Evolutionary conservation across 2,113 vertebrate genomes (phyloP).

Genomic region (Setophaga kirtlandii): DNA sequence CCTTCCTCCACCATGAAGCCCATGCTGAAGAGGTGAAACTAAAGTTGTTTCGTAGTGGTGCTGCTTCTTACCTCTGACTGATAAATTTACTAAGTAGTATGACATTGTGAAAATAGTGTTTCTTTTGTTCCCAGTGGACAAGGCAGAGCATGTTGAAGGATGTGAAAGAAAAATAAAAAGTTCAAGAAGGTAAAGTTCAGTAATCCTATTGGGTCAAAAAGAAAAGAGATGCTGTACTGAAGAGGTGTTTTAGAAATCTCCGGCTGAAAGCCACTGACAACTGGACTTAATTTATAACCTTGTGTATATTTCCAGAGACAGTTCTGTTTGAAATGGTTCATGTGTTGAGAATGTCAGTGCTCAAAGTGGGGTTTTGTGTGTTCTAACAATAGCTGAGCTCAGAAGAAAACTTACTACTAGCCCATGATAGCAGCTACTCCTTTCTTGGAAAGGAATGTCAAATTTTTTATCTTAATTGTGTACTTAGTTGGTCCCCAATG

Average conservation of each 20-base stretch:
- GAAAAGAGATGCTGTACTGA: neutral
- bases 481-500: neutral
- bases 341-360: neutral
- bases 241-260: neutral
- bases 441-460: neutral
- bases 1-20: neutral
- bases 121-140: neutral
- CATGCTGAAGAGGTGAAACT: neutral
- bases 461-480: neutral
- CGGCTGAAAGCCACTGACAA: neutral
- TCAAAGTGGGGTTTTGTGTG: neutral
- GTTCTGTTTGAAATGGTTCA: neutral
- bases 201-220: neutral
- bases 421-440: neutral
- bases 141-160: neutral
- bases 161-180: conserved; percentile 10
- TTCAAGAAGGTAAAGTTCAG: neutral
- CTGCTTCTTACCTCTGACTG: neutral
- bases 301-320: neutral
- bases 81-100: neutral
- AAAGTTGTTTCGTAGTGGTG: neutral
- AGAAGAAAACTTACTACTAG: neutral
- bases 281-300: neutral
- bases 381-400: neutral
- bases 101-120: neutral